These are phyloP conservation scores for Coptodon bakossiorum DNA, from an alignment of 2,113 vertebrate genomes.

Conservation along the genomic window DNA sequence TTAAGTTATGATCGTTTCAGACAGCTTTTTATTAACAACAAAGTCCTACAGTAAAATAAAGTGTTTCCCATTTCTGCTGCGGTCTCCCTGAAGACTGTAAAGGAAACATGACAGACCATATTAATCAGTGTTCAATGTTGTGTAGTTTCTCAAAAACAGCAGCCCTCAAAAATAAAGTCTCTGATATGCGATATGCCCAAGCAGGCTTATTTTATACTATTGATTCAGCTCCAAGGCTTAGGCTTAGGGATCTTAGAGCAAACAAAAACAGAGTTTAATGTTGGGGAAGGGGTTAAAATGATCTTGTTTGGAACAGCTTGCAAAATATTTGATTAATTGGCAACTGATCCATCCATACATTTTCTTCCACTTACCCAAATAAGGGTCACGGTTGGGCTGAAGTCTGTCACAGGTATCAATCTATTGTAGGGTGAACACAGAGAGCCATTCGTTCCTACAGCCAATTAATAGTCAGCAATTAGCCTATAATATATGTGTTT, in stretches of 20 bases:
- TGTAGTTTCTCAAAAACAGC: not conserved
- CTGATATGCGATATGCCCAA: not conserved
- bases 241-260: not conserved
- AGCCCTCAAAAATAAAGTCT: not conserved
- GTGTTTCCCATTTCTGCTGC: not conserved
- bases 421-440: not conserved
- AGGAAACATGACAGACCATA: not conserved
- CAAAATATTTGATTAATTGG: not conserved
- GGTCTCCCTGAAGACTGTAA: not conserved
- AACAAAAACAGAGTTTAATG: not conserved
- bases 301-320: not conserved
- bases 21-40: slow-evolving; percentile 37
- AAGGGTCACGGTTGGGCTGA: not conserved
- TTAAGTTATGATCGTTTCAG: slow-evolving; percentile 26
- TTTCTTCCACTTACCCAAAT: not conserved
- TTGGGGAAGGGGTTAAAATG: not conserved
- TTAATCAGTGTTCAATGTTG: not conserved
- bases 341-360: not conserved
- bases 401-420: not conserved
- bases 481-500: not conserved
- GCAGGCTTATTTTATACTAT: not conserved
- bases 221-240: not conserved
- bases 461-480: not conserved
- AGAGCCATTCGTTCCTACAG: not conserved
- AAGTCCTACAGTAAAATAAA: not conserved